phyloP scores from a whole-genome alignment of 2,888 invertebrate species.

The Ormyrus rosae region DNA sequence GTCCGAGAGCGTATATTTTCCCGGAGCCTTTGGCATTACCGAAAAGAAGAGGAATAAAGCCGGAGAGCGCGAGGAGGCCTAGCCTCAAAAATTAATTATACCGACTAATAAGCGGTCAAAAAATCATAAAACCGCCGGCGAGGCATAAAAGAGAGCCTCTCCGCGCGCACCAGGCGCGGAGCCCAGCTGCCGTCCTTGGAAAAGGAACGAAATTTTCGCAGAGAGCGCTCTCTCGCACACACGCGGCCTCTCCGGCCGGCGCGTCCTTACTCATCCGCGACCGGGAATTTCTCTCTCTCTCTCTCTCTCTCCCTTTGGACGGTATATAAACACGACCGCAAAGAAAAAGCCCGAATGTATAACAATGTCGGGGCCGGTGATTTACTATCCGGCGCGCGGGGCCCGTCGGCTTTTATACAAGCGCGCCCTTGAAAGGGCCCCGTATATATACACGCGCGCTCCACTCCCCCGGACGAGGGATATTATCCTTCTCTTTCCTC shows the following conservation, averaged over 20 bases:
- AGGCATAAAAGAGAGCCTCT: too few relatives aligned
- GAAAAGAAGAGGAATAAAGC: too few relatives aligned
- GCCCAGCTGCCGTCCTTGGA: slow-evolving; percentile 10
- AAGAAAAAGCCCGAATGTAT: slow-evolving; percentile 50
- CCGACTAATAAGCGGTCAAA: not conserved
- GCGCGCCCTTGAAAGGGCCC: slow-evolving; percentile 48
- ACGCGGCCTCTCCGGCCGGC: not conserved
- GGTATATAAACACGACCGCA: slow-evolving; percentile 28
- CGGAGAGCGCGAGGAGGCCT: too few relatives aligned
- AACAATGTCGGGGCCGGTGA: slow-evolving; percentile 49
- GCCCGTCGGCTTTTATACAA: slow-evolving; percentile 23
- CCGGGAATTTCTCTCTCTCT: slow-evolving; percentile 15
- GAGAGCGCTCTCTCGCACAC: not conserved
- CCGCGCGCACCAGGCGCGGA: too few relatives aligned
- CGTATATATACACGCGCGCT: too few relatives aligned
- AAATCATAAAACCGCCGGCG: not conserved
- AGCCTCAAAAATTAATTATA: too few relatives aligned
- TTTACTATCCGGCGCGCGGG: slow-evolving; percentile 39
- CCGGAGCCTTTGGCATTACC: too few relatives aligned
- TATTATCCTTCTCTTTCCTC: not conserved
- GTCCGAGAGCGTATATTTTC: too few relatives aligned
- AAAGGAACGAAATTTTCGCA: slow-evolving; percentile 22
- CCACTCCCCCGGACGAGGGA: too few relatives aligned
- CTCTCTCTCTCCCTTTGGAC: not conserved
- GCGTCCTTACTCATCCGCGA: slow-evolving; percentile 36